A percentile compares a stretch with the other conserved stretches of the same genome.
These are phyloP conservation scores for Meleagris gallopavo DNA, from an alignment of 2,113 vertebrate genomes.

Conservation along the genomic window DNA sequence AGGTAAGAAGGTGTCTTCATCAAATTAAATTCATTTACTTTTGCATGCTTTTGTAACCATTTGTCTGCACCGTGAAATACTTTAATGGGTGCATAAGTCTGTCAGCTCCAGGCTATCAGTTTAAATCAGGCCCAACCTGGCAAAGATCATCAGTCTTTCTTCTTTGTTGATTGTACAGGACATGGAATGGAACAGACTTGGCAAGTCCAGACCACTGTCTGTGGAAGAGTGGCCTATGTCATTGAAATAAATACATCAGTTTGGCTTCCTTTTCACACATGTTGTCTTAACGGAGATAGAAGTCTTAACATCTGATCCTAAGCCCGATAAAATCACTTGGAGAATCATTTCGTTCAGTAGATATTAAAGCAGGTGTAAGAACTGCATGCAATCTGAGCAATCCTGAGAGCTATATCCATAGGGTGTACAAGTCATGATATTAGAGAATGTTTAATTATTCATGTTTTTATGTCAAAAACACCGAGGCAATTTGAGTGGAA, in stretches of 20 bases:
- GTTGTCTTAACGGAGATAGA: neutral
- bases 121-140: neutral
- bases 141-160: neutral
- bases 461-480: neutral
- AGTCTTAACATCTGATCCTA: neutral
- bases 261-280: fast-evolving
- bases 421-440: neutral
- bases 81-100: neutral
- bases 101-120: neutral
- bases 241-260: neutral
- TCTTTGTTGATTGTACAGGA: neutral
- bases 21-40: neutral
- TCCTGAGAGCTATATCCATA: neutral
- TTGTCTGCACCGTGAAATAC: neutral
- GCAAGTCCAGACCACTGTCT: neutral
- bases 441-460: neutral
- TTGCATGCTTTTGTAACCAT: neutral
- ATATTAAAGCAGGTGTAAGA: neutral
- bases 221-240: neutral
- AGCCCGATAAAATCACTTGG: neutral
- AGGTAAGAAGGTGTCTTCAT: neutral
- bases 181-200: neutral
- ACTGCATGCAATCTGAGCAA: neutral
- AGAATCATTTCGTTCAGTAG: neutral
- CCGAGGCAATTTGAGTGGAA: neutral